phyloP scores from a whole-genome alignment of 2,888 invertebrate species.

The Cosmia pyralina region DNA sequence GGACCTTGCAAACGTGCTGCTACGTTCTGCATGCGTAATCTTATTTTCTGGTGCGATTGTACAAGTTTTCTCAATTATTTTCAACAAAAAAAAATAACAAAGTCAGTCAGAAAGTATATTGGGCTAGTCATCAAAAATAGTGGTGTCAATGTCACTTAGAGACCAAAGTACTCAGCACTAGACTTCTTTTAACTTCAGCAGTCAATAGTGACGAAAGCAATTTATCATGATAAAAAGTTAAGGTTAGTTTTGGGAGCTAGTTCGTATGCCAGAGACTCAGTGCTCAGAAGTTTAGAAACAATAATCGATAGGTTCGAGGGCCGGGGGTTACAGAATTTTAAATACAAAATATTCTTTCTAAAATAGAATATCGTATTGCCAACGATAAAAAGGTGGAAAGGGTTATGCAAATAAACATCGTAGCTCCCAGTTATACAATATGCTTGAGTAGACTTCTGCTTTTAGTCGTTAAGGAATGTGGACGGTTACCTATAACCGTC shows the following conservation, averaged over 20 bases:
- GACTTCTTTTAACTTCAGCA: conserved; percentile 29
- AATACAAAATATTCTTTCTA: not conserved
- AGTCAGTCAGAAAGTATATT: not conserved
- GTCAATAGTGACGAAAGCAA: conserved; percentile 28
- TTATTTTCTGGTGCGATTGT: not conserved
- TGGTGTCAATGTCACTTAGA: conserved; percentile 57
- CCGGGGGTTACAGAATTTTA: not conserved
- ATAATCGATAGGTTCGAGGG: conserved; percentile 19
- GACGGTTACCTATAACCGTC: not conserved
- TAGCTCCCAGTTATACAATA: not conserved
- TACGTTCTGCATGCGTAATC: conserved; percentile 4
- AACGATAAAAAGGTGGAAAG: not conserved
- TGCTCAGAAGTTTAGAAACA: conserved; percentile 22
- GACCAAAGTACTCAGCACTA: conserved; percentile 28
- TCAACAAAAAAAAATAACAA: not conserved
- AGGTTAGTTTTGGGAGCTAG: conserved; percentile 22
- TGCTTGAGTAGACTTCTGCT: not conserved
- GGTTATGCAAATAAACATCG: not conserved
- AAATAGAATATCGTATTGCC: not conserved
- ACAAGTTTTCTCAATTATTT: not conserved
- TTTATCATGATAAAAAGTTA: conserved; percentile 42
- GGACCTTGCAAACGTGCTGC: not conserved
- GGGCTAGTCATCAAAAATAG: conserved; percentile 10
- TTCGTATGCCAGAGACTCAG: conserved; percentile 10
- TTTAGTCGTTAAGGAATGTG: not conserved